Evolutionary conservation across 1,140 invertebrate genomes (phyloP), one percentile per base, ranked within the genome.

Genomic region (Acyrthosiphon pisum): DNA sequence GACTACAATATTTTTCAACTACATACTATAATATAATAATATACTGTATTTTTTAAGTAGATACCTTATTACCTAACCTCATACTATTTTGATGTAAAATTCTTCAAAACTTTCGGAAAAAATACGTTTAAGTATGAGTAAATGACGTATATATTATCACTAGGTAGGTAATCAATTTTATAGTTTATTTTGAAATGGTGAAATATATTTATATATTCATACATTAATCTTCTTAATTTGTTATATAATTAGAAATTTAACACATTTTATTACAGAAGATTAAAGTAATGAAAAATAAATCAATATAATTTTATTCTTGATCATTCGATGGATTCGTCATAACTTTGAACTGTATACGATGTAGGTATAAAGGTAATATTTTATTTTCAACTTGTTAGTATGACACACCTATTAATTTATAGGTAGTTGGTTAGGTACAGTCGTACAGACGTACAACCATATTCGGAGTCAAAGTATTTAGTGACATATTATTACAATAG

Each of bases 381-480:
- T 76, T 76, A 76, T 76, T n/a, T 76, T 76, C 30, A 23, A 76
- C 60, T n/a, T n/a, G 60, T 76, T 83, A 83, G 81, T 41, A 44
- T 84, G 83, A 84, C 83, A 84, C 83, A 84, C 37, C 37, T 76
- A 76, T 76, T 76, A 76, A 76, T 76, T 76, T 76, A 84, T 41
- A 41, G 35, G 83, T 44, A 41, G 41, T 84, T 84, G 23, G 83
- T 44, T 44, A 84, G 35, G 37, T 41, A 83, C 37, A 41, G 37
- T 41, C 37, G 2, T 84, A 26, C 37, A 41, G 8, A 44, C 83
- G 37, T 44, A 84, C 26, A 84, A 44, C 37, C 83, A 84, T 84
- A 84, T 84, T 84, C 11, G 37, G 37, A 84, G 37, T 41, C 83
- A 84, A 84, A 84, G 35, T 41, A 41, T 84, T 84, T 84, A 41